Evolutionary conservation across 2,888 invertebrate genomes (phyloP).

Genomic region (Cataglyphis altisquamis): DNA sequence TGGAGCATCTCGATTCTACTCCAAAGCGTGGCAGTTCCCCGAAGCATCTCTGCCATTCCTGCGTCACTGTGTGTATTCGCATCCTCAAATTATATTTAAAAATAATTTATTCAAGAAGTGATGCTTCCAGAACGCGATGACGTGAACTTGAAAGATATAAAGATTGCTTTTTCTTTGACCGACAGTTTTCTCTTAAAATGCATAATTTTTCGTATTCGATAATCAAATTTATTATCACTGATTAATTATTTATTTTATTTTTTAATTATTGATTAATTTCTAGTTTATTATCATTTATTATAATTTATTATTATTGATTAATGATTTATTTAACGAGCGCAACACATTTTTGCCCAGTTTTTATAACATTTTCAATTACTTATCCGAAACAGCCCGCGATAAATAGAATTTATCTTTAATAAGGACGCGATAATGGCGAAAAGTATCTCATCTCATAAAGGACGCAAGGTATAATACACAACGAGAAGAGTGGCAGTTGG

Average conservation of each 20-base stretch:
- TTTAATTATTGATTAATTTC: too few species aligned
- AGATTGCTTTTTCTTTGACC: background rate
- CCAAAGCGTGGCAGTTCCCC: conserved; percentile 23
- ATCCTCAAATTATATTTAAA: conserved; percentile 16
- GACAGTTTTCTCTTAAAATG: background rate
- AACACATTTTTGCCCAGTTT: background rate
- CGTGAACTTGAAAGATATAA: background rate
- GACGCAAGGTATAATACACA: conserved; percentile 45
- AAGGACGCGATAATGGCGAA: conserved; percentile 28
- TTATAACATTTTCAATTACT: background rate
- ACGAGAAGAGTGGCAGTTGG: conserved; percentile 71
- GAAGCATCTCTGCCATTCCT: conserved; percentile 4
- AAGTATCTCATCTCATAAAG: conserved; percentile 67
- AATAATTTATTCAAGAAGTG: background rate
- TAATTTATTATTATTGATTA: too few species aligned
- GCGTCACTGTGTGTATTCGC: background rate
- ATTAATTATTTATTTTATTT: background rate
- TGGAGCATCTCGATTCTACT: conserved; percentile 19
- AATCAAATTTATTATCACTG: background rate
- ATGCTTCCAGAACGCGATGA: background rate
- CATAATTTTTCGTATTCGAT: background rate
- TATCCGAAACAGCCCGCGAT: background rate
- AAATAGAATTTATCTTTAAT: conserved; percentile 29
- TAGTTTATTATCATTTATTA: too few species aligned
- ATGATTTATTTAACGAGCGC: background rate